Evolutionary conservation across 2,888 invertebrate species (phyloP), one percentile per base, ranked within the genome.

Genomic region (Germaria angustata): DNA sequence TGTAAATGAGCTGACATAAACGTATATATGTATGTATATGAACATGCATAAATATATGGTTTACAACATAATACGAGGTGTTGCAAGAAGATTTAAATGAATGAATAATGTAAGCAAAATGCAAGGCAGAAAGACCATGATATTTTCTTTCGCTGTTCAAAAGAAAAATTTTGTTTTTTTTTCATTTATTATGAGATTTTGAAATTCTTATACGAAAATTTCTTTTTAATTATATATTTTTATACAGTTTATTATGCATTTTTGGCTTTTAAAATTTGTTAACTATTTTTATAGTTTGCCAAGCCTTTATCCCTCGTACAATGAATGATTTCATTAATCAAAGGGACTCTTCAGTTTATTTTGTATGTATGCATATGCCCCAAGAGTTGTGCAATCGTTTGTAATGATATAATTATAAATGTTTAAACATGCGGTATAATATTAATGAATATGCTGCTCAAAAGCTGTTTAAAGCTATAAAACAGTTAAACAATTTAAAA

Each of bases 401-500:
- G 73, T 69, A 78, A 73, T 69, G 36, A 65, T 78, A 81, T 78
- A 81, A 73, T 81, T 78, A 69, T 46, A 73, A 57, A 73, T 46
- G 17, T 22, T 73, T 69, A 55, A 72, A 68, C 36, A 44, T 17
- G 17, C 51, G 36, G 41, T n/a, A 59, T 55, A 32, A 72, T 68
- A 46, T 77, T 59, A 77, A 81, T 81, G 61, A 55, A 61, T 72
- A 69, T n/a, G 34, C 53, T 36, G 63, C 63, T 55, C 41, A 36
- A 66, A n/a, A 34, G 44, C 36, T 15, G 15, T 65, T 65, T 34
- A 55, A 53, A 55, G 34, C 15, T 36, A 57, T 49, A 39, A 63
- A 51, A 22, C n/a, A 41, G 2, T 53, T 72, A 24, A 72, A 63
- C 53, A 13, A 28, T 13, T 73, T 41, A 13, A 13, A 75, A 53